These are phyloP conservation scores for Myotis pilosus DNA, from an alignment of 2,797 vertebrate genomes.

Conservation along the genomic window DNA sequence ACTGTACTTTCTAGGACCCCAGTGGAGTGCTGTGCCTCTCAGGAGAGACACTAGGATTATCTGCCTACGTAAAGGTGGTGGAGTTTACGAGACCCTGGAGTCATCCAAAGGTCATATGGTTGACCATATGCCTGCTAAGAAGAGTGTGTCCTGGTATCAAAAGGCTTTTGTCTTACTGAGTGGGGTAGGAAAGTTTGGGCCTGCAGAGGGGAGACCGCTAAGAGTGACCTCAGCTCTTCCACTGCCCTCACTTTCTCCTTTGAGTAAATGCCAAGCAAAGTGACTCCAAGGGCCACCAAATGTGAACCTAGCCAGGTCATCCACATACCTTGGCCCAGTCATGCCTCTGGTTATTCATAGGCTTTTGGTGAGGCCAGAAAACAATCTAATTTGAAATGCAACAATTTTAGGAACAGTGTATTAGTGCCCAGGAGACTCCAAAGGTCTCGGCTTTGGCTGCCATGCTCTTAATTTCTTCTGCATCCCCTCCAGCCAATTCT, in stretches of 20 bases:
- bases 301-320: not conserved
- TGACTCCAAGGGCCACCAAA: not conserved
- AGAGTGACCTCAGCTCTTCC: not conserved
- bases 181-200: not conserved
- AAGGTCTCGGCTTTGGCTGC: not conserved
- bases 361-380: not conserved
- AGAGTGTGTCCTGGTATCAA: not conserved
- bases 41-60: not conserved
- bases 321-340: not conserved
- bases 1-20: not conserved
- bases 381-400: not conserved
- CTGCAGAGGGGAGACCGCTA: not conserved
- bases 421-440: not conserved
- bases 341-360: not conserved
- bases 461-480: not conserved
- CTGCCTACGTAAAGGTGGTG: not conserved
- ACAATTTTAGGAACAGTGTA: not conserved
- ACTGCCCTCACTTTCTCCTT: not conserved
- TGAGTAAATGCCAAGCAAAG: not conserved
- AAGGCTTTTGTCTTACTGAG: not conserved
- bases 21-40: not conserved
- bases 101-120: not conserved
- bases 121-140: not conserved
- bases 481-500: not conserved
- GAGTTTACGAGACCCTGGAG: not conserved